Evolutionary conservation across 2,797 vertebrate species (phyloP), one percentile per base, ranked within the genome.

Genomic region (Vultur gryphus): DNA sequence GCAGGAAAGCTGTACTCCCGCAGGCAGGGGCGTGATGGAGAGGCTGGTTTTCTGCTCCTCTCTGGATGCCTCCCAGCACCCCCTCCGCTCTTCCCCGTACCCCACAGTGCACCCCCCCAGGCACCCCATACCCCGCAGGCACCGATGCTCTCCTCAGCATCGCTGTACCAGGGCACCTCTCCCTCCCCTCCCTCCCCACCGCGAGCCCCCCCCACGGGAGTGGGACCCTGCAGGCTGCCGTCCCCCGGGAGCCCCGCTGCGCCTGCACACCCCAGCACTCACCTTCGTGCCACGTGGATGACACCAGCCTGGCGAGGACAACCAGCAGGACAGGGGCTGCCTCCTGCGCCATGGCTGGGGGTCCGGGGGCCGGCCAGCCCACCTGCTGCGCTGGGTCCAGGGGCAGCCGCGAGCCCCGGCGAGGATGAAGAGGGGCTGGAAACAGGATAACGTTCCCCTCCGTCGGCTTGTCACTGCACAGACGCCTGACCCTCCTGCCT

Each of bases 271-370:
- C 39, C 44, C 37, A 6, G 54, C 17, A 46, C 98, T 97, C 96
- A 98, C 98, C 98, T 98, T 98, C 97, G 4, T 98, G 96, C 98
- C 97, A 98, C 35, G 97, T 97, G 88, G 98, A 93, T 46, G 96
- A 76, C 90, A 93, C 98, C 90, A 97, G 58, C 75, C 90, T 94
- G 85, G 92, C 58, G 13, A 98, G 95, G 67, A 98, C 96, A 14
- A 98, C 39, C 85, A 98, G 93, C 49, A 98, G 92, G 70, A 96
- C 37, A 4, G 97, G 78, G 28, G 80, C 89, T 8, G 90, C 89
- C 86, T 87, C 95, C 94, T 84, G 97, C 4, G 69, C 97, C 97
- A 98, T 97, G 37, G 33, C 83, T 17, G 81, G 67, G 62, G 72
- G 16, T 8, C 26, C 2, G 5, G 44, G 67, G 71, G 8, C 13